Conservation (phyloP, 2,113 vertebrate genomes). For the Tachycineta bicolor region DNA sequence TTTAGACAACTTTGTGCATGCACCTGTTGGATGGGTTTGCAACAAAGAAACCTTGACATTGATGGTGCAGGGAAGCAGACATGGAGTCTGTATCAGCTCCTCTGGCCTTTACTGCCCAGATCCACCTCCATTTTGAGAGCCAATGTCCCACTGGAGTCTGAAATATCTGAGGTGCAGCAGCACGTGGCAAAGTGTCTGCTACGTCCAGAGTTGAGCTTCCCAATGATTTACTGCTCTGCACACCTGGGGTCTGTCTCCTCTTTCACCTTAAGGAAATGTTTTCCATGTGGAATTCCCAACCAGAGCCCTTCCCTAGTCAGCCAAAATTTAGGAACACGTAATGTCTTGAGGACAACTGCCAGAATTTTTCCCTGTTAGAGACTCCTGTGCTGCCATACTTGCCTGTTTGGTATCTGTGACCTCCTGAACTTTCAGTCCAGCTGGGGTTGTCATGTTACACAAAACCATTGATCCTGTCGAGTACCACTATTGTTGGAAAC, state of each 20-base stretch:
- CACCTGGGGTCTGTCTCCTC: background rate
- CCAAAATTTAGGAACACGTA: background rate
- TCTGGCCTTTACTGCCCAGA: background rate
- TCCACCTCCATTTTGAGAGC: background rate
- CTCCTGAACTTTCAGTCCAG: background rate
- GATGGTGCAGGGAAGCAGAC: background rate
- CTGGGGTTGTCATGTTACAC: slow-evolving; percentile 7
- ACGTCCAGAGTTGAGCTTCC: background rate
- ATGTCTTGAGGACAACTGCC: background rate
- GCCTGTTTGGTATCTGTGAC: background rate
- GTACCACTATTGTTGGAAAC: slow-evolving; percentile 10
- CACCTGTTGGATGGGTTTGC: background rate
- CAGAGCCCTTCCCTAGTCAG: background rate
- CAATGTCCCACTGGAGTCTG: background rate
- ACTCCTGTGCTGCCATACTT: background rate
- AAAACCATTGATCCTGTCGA: slow-evolving; percentile 20
- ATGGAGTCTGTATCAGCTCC: background rate
- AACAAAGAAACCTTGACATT: background rate
- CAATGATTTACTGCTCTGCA: background rate
- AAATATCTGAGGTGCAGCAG: background rate
- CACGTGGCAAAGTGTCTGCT: fast-evolving
- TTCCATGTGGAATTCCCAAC: background rate
- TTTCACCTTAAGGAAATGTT: background rate
- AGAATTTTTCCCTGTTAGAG: background rate
- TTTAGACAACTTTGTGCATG: background rate